Conservation (phyloP, 2,113 vertebrate species). For the Noctilio leporinus region DNA sequence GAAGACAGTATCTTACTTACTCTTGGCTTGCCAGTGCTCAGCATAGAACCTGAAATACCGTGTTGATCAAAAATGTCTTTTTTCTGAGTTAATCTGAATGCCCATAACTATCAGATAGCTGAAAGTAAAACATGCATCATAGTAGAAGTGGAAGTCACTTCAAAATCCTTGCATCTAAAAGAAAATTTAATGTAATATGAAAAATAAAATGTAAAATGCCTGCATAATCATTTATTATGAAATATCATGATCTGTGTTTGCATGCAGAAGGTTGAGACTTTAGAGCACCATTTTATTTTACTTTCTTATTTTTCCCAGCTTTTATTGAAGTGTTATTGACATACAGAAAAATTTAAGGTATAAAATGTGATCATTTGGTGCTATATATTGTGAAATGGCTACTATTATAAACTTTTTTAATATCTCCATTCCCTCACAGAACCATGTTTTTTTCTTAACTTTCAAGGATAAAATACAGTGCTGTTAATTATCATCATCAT, state of each 20-base stretch:
- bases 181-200: constrained; percentile 7
- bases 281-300: neutral
- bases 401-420: neutral
- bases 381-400: neutral
- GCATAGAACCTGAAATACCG: neutral
- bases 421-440: neutral
- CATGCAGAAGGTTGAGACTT: neutral
- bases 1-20: neutral
- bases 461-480: neutral
- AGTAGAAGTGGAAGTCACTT: constrained; percentile 30
- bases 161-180: constrained; percentile 40
- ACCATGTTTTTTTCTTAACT: neutral
- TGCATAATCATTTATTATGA: neutral
- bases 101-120: neutral
- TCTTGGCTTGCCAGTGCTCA: neutral
- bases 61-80: neutral
- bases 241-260: neutral
- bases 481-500: neutral
- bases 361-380: neutral
- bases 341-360: neutral
- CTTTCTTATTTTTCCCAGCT: neutral
- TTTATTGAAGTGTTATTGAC: neutral
- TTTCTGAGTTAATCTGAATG: neutral
- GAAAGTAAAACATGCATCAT: neutral
- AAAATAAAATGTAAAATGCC: neutral